These are phyloP conservation scores for Nyctalus aviator DNA, from an alignment of 2,797 vertebrate genomes.

Conservation along the genomic window DNA sequence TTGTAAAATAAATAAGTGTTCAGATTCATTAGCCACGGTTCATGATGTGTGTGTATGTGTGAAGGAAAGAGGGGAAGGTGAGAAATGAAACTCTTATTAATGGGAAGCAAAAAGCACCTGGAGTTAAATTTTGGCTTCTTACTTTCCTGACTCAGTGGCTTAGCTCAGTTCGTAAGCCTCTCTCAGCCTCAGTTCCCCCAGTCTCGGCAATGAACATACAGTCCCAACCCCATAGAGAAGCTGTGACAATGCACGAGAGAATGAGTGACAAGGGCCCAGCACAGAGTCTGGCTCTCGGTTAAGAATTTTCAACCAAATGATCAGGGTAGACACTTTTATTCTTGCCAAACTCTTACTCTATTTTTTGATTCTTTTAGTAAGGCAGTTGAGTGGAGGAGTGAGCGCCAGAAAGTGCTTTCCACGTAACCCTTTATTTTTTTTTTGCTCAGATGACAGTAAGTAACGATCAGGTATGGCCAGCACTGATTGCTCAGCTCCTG, in stretches of 20 bases:
- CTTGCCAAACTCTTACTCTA: neutral
- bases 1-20: neutral
- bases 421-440: neutral
- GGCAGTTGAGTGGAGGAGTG: neutral
- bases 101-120: neutral
- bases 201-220: neutral
- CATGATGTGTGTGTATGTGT: neutral
- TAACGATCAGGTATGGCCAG: neutral
- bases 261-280: neutral
- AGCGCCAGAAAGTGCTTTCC: neutral
- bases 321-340: neutral
- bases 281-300: neutral
- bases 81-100: neutral
- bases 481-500: neutral
- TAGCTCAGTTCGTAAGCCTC: neutral
- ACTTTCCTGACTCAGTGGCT: neutral
- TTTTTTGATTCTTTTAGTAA: neutral
- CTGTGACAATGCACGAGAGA: neutral
- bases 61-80: neutral
- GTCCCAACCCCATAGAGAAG: neutral
- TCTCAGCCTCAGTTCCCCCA: neutral
- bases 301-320: neutral
- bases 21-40: neutral
- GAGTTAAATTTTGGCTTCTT: neutral
- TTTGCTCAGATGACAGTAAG: neutral